Conservation (phyloP, 2,888 invertebrate genomes). For the Alviniconcha strummeri region DNA sequence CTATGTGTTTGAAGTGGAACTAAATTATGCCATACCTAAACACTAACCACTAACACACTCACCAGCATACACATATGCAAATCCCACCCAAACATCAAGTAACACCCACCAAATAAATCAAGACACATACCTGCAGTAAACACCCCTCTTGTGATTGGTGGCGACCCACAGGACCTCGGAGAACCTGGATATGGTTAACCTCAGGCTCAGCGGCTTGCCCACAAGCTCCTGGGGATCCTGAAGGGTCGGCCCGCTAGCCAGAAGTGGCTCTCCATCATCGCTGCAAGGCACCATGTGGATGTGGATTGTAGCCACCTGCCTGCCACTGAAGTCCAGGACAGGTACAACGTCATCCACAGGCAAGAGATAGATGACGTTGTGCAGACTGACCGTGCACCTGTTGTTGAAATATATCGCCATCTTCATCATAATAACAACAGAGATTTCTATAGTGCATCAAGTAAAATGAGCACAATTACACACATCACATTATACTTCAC, state of each 20-base stretch:
- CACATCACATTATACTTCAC: not conserved
- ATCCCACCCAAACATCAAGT: no score
- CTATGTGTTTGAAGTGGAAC: no score
- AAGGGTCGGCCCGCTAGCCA: not conserved
- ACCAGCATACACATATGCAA: no score
- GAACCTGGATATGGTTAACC: not conserved
- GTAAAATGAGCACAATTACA: not conserved
- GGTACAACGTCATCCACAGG: not conserved
- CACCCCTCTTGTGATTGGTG: not conserved
- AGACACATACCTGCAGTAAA: slow-evolving; percentile 17
- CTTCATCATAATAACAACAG: not conserved
- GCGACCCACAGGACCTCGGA: slow-evolving; percentile 1
- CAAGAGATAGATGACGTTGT: slow-evolving; percentile 1
- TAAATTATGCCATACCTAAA: no score
- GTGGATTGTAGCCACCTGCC: not conserved
- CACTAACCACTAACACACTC: no score
- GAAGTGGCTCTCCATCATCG: not conserved
- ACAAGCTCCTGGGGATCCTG: not conserved
- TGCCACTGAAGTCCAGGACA: not conserved
- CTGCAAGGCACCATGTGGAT: not conserved
- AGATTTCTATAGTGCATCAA: no score
- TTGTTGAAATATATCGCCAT: not conserved
- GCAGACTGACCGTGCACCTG: slow-evolving; percentile 6
- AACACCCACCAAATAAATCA: no score
- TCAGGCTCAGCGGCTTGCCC: not conserved